Percentiles rank a stretch among this genome's conserved stretches.
Conservation (phyloP, 2,797 vertebrate species). For the Philypnodon macrostomus region DNA sequence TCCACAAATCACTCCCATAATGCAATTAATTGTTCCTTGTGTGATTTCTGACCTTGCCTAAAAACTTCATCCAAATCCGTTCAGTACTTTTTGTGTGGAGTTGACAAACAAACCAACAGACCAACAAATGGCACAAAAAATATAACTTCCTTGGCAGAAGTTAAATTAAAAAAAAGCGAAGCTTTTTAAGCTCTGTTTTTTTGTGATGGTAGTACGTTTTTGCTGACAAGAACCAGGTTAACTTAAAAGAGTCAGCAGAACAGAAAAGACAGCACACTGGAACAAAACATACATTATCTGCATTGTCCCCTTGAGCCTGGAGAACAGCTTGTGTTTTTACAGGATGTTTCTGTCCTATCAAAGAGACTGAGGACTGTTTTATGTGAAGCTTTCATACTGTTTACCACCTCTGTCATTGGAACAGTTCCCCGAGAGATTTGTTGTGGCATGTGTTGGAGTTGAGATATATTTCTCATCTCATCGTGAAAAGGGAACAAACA, state of each 20-base stretch:
- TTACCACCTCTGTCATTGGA: conserved; percentile 65
- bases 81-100: too few relatives aligned
- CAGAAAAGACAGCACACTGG: conserved; percentile 14
- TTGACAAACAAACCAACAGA: too few relatives aligned
- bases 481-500: conserved; percentile 13
- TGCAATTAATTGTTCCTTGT: too few relatives aligned
- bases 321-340: conserved; percentile 54
- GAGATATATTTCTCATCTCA: conserved; percentile 55
- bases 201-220: too few relatives aligned
- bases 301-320: conserved; percentile 37
- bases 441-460: conserved; percentile 48
- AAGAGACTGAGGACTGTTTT: conserved; percentile 59
- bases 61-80: too few relatives aligned
- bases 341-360: conserved; percentile 51
- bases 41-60: too few relatives aligned
- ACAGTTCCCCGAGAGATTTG: conserved; percentile 63
- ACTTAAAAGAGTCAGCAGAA: conserved; percentile 17
- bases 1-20: too few relatives aligned
- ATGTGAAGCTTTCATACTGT: conserved; percentile 65
- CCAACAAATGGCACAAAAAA: too few relatives aligned
- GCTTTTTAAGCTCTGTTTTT: too few relatives aligned
- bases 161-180: too few relatives aligned
- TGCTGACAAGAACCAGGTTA: background rate
- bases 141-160: too few relatives aligned
- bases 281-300: conserved; percentile 41